Evolutionary conservation across 2,888 invertebrate genomes (phyloP).

Genomic region (Torymus aiolomorphi): DNA sequence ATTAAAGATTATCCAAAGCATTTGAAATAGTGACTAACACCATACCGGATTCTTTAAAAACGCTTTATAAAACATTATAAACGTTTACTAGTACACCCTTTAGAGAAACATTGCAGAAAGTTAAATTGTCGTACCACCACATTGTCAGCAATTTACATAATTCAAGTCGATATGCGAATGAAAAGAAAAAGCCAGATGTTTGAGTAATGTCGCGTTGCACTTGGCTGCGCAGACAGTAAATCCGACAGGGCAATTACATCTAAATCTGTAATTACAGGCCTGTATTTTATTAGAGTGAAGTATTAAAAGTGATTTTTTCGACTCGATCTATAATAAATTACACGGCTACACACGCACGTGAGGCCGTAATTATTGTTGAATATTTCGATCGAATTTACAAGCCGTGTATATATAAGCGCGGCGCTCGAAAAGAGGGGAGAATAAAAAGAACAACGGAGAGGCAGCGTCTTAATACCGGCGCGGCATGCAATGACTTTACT

Average conservation of each 20-base stretch:
- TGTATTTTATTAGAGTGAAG: constrained; percentile 15
- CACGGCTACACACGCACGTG: too few species aligned
- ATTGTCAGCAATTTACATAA: too few species aligned
- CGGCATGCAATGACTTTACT: constrained; percentile 24
- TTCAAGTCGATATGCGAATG: neutral
- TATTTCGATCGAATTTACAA: constrained; percentile 33
- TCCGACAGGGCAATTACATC: neutral
- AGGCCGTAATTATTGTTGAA: constrained; percentile 34
- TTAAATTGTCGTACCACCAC: too few species aligned
- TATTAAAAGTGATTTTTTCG: constrained; percentile 14
- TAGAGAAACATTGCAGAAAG: too few species aligned
- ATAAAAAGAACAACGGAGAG: neutral
- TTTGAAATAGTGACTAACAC: too few species aligned
- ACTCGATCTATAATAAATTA: too few species aligned
- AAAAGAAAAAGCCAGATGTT: neutral
- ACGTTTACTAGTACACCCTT: too few species aligned
- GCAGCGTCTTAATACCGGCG: neutral
- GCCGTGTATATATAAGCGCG: neutral
- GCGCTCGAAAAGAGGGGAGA: too few species aligned
- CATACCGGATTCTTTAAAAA: too few species aligned
- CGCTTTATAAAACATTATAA: too few species aligned
- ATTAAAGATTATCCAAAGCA: too few species aligned
- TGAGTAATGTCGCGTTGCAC: constrained; percentile 14
- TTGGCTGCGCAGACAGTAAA: neutral
- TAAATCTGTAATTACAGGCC: constrained; percentile 32